A percentile compares a stretch with the other conserved stretches of the same genome.
Conservation (phyloP, 1,140 invertebrate genomes). For the Brachionus koreanus region DNA sequence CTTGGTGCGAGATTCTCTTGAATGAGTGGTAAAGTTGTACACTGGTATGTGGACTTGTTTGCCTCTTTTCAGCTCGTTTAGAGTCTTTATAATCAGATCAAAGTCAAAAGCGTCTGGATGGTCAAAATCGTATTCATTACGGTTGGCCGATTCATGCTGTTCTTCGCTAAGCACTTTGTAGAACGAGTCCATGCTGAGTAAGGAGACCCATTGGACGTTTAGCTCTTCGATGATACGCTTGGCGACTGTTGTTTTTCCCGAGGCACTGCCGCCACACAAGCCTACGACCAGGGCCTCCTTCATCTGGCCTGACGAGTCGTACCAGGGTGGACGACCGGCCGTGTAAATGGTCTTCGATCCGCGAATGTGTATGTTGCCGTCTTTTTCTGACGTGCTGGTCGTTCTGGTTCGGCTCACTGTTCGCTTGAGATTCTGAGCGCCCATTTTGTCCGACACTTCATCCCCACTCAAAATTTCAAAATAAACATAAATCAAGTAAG, state of each 20-base stretch:
- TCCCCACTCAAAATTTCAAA: not conserved
- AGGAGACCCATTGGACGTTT: no score
- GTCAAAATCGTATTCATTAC: conserved; percentile 97
- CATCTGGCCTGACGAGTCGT: conserved; percentile 82
- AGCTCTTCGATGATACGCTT: conserved; percentile 95
- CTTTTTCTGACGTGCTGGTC: conserved; percentile 40
- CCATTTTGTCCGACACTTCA: not conserved
- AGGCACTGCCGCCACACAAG: conserved; percentile 95
- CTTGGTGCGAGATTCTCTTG: conserved; percentile 77
- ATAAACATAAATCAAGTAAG: not conserved
- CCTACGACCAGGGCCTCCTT: conserved; percentile 91
- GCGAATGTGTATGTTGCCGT: conserved; percentile 4
- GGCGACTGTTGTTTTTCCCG: conserved; percentile 96
- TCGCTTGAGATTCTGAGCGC: not conserved
- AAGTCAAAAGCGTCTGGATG: conserved; percentile 99
- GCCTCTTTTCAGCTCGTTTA: conserved; percentile 84
- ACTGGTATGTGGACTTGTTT: conserved; percentile 70
- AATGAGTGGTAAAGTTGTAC: conserved; percentile 95
- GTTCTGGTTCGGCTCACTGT: not conserved
- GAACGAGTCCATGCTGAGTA: no score
- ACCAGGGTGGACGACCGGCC: conserved; percentile 93
- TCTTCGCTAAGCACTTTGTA: conserved; percentile 91
- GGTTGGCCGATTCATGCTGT: conserved; percentile 77
- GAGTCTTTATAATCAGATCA: conserved; percentile 76
- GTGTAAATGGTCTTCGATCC: conserved; percentile 71